Evolutionary conservation across 1,140 invertebrate species (phyloP).

Genomic region (Helicorthomorpha holstii): DNA sequence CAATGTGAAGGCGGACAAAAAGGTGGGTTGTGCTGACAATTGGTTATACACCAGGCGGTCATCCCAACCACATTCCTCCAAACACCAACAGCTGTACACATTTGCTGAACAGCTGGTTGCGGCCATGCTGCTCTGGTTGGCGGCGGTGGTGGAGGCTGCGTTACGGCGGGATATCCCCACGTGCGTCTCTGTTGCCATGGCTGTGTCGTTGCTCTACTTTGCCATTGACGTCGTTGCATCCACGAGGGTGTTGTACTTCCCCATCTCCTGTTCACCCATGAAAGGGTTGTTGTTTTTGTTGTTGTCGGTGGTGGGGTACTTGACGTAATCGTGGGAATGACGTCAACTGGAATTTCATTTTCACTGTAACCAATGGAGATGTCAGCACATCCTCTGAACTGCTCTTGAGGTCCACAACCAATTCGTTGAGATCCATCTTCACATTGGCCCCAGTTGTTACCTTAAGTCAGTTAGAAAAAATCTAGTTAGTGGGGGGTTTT

Average conservation of each 20-base stretch:
- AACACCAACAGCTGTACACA: background rate
- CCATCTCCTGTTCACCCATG: too few species aligned
- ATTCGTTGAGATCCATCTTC: slow-evolving; percentile 10
- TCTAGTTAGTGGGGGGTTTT: too few species aligned
- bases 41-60: background rate
- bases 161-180: too few species aligned
- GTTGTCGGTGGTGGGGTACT: background rate
- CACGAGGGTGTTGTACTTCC: too few species aligned
- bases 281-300: background rate
- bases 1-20: background rate
- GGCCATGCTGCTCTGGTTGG: background rate
- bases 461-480: slow-evolving; percentile 6
- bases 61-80: background rate
- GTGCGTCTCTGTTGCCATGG: too few species aligned
- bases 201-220: too few species aligned
- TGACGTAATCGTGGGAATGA: background rate
- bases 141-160: too few species aligned
- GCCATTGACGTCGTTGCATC: too few species aligned
- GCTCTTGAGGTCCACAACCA: slow-evolving; percentile 15
- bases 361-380: slow-evolving; percentile 4
- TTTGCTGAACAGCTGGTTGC: background rate
- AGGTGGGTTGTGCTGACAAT: background rate
- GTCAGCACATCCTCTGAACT: slow-evolving; percentile 14
- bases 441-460: slow-evolving; percentile 15
- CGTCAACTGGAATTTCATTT: background rate